Percentiles rank a stretch among this genome's conserved stretches.
Conservation (phyloP, 2,888 invertebrate genomes). For the Pogonocherus hispidulus region DNA sequence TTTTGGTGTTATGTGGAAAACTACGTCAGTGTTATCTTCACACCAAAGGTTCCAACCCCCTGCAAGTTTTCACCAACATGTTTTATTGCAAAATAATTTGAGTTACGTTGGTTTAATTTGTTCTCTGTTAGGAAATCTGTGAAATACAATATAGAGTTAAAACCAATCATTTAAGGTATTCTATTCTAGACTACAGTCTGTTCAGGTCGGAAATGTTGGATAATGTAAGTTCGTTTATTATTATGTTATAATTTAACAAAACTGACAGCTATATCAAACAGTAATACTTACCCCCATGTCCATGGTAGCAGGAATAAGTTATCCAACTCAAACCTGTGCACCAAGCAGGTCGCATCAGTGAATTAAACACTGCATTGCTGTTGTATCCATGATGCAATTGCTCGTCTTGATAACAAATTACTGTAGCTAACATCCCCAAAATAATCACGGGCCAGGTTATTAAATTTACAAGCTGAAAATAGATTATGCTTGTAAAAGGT, state of each 20-base stretch:
- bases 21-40: too few species aligned
- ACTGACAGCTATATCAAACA: neutral
- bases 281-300: constrained; percentile 49
- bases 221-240: too few species aligned
- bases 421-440: constrained; percentile 26
- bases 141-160: too few species aligned
- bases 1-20: too few species aligned
- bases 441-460: constrained; percentile 40
- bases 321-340: constrained; percentile 49
- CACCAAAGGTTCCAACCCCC: too few species aligned
- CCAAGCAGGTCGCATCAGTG: constrained; percentile 47
- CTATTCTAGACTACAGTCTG: too few species aligned
- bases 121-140: too few species aligned
- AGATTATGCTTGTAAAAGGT: neutral
- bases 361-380: constrained; percentile 13
- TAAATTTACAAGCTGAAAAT: constrained; percentile 40
- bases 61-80: too few species aligned
- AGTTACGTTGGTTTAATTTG: too few species aligned
- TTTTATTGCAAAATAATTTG: too few species aligned
- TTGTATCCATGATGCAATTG: constrained; percentile 1
- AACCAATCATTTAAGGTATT: too few species aligned
- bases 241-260: neutral
- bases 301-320: constrained; percentile 47
- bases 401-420: constrained; percentile 34
- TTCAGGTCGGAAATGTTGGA: too few species aligned